phyloP scores from a whole-genome alignment of 2,888 invertebrate species.

The Bellardia bayeri region DNA sequence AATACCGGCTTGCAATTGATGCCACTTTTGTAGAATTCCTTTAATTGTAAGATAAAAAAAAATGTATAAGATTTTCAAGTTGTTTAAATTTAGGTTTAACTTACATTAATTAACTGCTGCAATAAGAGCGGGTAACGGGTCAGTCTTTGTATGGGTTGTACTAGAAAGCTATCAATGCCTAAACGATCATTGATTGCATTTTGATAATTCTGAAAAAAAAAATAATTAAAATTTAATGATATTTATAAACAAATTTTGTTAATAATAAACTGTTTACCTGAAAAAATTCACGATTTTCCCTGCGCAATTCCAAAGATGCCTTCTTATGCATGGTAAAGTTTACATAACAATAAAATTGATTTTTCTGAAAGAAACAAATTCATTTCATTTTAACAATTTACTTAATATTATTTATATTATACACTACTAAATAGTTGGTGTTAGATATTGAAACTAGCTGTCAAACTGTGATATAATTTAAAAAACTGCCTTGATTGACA shows the following conservation, averaged over 20 bases:
- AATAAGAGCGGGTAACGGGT: conserved; percentile 83
- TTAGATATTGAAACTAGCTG: too few relatives aligned
- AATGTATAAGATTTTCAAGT: neutral
- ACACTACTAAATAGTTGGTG: too few relatives aligned
- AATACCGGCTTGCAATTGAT: conserved; percentile 83
- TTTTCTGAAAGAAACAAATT: conserved; percentile 78
- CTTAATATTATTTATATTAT: too few relatives aligned
- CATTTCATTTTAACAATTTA: neutral
- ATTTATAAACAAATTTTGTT: neutral
- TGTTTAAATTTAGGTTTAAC: conserved; percentile 20
- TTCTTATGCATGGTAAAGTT: conserved; percentile 84
- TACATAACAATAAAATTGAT: conserved; percentile 83
- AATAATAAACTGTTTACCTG: conserved; percentile 76
- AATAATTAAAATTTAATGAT: neutral
- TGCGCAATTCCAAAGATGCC: conserved; percentile 82
- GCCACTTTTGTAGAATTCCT: conserved; percentile 82
- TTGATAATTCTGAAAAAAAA: conserved; percentile 78
- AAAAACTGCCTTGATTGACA: too few relatives aligned
- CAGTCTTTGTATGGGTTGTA: conserved; percentile 84
- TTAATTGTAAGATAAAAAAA: neutral
- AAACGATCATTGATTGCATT: conserved; percentile 83
- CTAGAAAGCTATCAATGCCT: conserved; percentile 84
- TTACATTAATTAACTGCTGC: conserved; percentile 83
- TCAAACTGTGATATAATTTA: too few relatives aligned
- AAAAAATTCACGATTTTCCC: conserved; percentile 81